Percentiles rank a stretch among this genome's conserved stretches.
phyloP scores from a whole-genome alignment of 2,113 vertebrate species.

The Ellobius talpinus region DNA sequence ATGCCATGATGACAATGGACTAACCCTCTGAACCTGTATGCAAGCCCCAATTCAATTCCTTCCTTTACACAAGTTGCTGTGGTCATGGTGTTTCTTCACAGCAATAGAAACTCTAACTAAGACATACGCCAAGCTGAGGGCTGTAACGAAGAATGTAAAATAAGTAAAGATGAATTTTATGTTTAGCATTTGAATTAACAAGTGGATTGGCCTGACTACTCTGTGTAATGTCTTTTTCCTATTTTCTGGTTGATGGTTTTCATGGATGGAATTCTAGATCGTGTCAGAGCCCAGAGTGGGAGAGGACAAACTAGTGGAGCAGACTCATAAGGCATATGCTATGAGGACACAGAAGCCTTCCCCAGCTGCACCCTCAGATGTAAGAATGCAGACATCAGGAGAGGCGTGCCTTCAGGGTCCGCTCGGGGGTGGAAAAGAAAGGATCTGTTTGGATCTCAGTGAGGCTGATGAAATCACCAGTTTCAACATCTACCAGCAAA shows the following conservation, averaged over 20 bases:
- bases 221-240: background rate
- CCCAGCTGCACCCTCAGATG: background rate
- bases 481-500: slow-evolving; percentile 94
- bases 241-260: background rate
- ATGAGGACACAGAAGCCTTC: background rate
- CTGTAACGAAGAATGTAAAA: background rate
- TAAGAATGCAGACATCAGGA: background rate
- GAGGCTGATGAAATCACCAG: slow-evolving; percentile 95
- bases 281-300: background rate
- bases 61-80: background rate
- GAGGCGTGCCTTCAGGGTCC: background rate
- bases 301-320: background rate
- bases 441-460: slow-evolving; percentile 93
- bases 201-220: background rate
- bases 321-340: background rate
- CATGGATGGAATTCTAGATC: slow-evolving; percentile 9
- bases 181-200: background rate
- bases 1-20: background rate
- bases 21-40: background rate
- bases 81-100: background rate
- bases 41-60: background rate
- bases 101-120: background rate
- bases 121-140: background rate
- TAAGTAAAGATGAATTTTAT: background rate
- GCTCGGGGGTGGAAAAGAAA: slow-evolving; percentile 77